These are phyloP conservation scores for Oreotragus oreotragus DNA, from an alignment of 2,113 vertebrate species.

Conservation along the genomic window DNA sequence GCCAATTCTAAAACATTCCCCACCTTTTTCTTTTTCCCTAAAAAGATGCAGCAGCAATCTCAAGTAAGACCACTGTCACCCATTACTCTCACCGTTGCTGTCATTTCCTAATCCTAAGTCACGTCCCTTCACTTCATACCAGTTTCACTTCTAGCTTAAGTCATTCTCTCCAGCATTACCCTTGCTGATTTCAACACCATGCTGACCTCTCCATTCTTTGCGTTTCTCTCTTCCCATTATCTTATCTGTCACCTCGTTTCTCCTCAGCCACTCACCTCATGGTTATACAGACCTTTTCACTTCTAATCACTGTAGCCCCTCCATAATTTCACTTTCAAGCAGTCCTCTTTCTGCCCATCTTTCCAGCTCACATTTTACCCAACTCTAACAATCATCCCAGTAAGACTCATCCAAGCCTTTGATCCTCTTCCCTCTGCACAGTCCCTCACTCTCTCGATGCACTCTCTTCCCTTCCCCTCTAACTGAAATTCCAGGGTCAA, in stretches of 20 bases:
- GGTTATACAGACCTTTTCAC: background rate
- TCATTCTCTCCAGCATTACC: background rate
- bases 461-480: background rate
- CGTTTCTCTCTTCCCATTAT: background rate
- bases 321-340: background rate
- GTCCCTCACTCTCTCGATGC: background rate
- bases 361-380: background rate
- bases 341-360: background rate
- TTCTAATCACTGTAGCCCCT: background rate
- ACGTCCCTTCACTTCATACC: background rate
- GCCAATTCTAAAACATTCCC: background rate
- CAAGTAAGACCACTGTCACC: background rate
- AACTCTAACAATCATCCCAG: background rate
- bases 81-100: background rate
- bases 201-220: background rate
- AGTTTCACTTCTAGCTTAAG: background rate
- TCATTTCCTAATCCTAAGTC: background rate
- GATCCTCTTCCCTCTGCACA: background rate
- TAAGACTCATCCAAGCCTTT: background rate
- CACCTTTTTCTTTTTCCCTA: background rate
- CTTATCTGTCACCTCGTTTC: background rate
- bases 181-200: background rate
- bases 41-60: background rate
- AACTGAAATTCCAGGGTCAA: background rate
- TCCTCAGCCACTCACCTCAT: background rate